Evolutionary conservation across 2,797 vertebrate genomes (phyloP), one percentile per base, ranked within the genome.

Genomic region (Gambusia yucatana): DNA sequence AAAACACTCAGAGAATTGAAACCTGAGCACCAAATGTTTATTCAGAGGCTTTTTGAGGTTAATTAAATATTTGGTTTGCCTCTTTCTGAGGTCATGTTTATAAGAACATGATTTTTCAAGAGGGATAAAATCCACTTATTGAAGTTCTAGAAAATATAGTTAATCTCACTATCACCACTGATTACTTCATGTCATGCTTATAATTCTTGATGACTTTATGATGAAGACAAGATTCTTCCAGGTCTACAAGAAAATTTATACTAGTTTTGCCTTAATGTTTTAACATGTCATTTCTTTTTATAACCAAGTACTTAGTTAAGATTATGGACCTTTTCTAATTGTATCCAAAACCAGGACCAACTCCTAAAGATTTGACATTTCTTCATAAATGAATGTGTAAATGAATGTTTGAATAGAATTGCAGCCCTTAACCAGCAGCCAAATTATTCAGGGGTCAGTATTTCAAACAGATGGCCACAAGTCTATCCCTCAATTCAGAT

Each of bases 41-140:
- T 86, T 88, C 80, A 39, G 75, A 82, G 73, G 67, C 72, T 52
- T 88, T 82, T 86, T 52, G 3, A 81, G 84, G 79, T 88, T 44
- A 77, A 57, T 36, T 33, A 75, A 72, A 65, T 25, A 59, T 78
- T 13, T 5, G 59, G 78, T 75, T 81, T 3, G 72, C 36, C 71
- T 83, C 72, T 75, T 61, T 87, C 73, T 81, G 79, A 76, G 82
- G 71, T 47, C 30, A 22, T 76, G 82, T 78, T 80, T 77, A 82
- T 76, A 75, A 76, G 82, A 74, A 80, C 76, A 77, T 59, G 61
- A 80, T 70, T 78, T 81, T 86, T 77, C 63, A 65, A 72, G 50
- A 80, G 77, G 10, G 71, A 65, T 70, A 73, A 39, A 82, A 61
- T 77, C 82, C 25, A 36, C 61, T 63, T n/a, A 63, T 76, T 86